A percentile compares a stretch with the other conserved stretches of the same genome.
Evolutionary conservation across 2,113 vertebrate genomes (phyloP).

Genomic region (Caranx ignobilis): DNA sequence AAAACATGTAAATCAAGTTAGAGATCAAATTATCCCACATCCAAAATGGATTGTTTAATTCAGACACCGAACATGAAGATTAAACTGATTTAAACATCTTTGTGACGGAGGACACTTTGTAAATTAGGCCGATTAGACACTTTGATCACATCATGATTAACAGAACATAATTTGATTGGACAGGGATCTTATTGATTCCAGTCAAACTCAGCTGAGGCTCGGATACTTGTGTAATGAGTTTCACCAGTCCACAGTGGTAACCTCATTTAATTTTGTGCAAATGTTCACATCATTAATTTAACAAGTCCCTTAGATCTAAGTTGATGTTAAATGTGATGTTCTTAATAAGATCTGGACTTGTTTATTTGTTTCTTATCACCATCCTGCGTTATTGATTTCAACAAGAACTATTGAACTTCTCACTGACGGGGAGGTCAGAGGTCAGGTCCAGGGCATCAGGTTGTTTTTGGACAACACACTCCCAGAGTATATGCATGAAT

Average conservation of each 20-base stretch:
- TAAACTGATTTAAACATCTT: background rate
- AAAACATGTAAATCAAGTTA: background rate
- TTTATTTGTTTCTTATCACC: background rate
- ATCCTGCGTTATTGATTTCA: background rate
- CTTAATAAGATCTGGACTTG: background rate
- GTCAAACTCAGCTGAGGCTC: background rate
- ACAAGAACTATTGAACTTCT: background rate
- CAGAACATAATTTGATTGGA: background rate
- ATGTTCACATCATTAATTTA: too few relatives aligned
- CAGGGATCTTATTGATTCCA: background rate
- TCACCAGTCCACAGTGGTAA: background rate
- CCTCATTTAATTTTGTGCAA: background rate
- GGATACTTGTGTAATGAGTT: background rate
- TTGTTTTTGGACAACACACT: conserved; percentile 3
- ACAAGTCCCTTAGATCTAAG: too few relatives aligned
- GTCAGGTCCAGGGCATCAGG: background rate
- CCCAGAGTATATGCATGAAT: background rate
- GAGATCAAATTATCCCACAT: background rate
- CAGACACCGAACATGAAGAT: background rate
- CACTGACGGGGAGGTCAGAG: conserved; percentile 18
- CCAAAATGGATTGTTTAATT: background rate
- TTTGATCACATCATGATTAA: background rate
- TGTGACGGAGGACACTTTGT: background rate
- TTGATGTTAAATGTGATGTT: background rate
- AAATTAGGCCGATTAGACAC: background rate